These are phyloP conservation scores for Metopolophium dirhodum DNA, from an alignment of 1,140 invertebrate species.

Conservation along the genomic window DNA sequence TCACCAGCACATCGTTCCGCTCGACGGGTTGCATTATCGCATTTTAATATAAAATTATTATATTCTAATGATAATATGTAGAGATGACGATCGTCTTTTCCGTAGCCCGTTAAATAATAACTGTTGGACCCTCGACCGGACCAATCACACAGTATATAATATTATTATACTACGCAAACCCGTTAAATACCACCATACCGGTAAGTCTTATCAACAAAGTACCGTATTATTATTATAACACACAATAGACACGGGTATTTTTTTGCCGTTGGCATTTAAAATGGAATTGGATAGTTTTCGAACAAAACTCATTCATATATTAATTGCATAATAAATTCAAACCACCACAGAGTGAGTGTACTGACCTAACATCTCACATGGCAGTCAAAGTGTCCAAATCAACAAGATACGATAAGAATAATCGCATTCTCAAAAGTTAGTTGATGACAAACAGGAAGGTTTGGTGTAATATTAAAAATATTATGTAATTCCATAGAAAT, in stretches of 20 bases:
- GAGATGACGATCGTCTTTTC: background rate
- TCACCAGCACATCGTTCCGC: too few species aligned
- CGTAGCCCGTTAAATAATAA: background rate
- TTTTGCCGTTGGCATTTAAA: background rate
- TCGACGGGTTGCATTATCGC: background rate
- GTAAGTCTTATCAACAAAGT: background rate
- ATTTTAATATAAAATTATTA: background rate
- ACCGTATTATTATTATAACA: background rate
- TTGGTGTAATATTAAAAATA: too few species aligned
- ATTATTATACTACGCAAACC: background rate
- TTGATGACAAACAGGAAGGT: too few species aligned
- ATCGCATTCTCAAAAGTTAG: too few species aligned
- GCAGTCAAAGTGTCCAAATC: too few species aligned
- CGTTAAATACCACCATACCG: background rate
- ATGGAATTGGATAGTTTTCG: background rate
- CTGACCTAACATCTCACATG: too few species aligned
- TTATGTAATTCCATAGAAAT: background rate
- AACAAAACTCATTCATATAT: background rate
- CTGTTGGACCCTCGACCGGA: background rate
- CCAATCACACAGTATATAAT: background rate
- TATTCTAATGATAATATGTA: background rate
- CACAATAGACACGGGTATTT: background rate
- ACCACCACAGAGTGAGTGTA: background rate
- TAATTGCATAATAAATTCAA: background rate
- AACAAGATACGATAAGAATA: too few species aligned